Conservation (phyloP, 2,888 invertebrate species). For the Chrysotoxum bicinctum region DNA sequence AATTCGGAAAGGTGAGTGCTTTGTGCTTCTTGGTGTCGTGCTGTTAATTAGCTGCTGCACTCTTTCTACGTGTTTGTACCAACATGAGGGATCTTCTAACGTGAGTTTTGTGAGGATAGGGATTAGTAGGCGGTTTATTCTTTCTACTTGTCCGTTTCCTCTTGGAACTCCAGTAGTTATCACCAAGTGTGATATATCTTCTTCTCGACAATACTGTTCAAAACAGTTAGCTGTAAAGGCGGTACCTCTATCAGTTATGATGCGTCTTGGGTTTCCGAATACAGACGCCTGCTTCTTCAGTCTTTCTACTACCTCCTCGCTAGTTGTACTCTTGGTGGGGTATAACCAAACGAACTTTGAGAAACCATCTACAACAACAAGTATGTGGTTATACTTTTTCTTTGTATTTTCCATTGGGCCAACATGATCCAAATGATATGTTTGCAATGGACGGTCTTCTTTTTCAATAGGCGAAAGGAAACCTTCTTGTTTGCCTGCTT, state of each 20-base stretch:
- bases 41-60: not conserved
- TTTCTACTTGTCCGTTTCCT: too few relatives aligned
- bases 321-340: too few relatives aligned
- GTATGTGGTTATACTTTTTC: too few relatives aligned
- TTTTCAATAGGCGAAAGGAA: conserved; percentile 75
- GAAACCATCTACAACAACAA: too few relatives aligned
- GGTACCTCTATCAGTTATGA: too few relatives aligned
- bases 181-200: too few relatives aligned
- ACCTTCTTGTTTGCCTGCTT: conserved; percentile 74
- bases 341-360: conserved; percentile 72
- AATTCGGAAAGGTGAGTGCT: not conserved
- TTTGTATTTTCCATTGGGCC: too few relatives aligned
- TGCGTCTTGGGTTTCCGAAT: not conserved
- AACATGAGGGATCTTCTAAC: not conserved
- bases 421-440: too few relatives aligned
- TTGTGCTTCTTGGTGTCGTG: not conserved
- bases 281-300: not conserved
- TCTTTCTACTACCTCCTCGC: not conserved
- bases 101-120: not conserved
- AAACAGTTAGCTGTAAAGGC: too few relatives aligned
- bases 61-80: not conserved
- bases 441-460: conserved; percentile 75
- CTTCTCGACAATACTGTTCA: too few relatives aligned
- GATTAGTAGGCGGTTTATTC: not conserved
- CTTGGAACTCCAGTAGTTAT: too few relatives aligned